phyloP scores from a whole-genome alignment of 1,140 invertebrate species.

The Bombus pyrosoma region DNA sequence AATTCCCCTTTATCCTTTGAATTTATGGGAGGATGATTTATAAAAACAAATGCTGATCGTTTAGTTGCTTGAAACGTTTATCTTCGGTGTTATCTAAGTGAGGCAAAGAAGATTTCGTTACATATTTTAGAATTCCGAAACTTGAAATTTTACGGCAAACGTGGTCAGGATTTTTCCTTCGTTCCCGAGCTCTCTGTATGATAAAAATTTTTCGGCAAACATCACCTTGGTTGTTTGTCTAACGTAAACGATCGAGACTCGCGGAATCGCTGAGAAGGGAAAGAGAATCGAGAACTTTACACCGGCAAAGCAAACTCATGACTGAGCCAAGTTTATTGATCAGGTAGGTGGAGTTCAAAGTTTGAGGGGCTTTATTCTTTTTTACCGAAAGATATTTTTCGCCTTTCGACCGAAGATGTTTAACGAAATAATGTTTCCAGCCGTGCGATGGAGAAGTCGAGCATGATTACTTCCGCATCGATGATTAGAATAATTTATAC shows the following conservation, averaged over 20 bases:
- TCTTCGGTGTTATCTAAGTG: background rate
- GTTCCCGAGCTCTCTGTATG: too few species aligned
- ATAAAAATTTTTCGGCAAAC: background rate
- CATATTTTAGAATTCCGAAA: background rate
- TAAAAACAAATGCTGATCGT: background rate
- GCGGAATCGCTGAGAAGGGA: background rate
- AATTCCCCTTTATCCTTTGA: background rate
- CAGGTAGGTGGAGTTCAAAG: background rate
- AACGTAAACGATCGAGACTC: constrained; percentile 10
- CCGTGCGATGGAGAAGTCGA: background rate
- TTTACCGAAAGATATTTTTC: background rate
- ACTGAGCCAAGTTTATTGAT: constrained; percentile 2
- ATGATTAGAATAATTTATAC: too few species aligned
- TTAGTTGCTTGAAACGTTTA: background rate
- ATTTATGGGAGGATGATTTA: background rate
- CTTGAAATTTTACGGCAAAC: too few species aligned
- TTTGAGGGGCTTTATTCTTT: background rate
- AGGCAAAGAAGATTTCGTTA: background rate
- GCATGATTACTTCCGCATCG: background rate
- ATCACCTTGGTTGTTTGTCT: background rate
- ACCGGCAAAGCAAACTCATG: background rate
- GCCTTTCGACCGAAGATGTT: background rate
- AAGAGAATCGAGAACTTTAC: constrained; percentile 18
- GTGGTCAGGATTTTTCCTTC: background rate
- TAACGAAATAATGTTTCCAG: background rate